Evolutionary conservation across 2,797 vertebrate genomes (phyloP).

Genomic region (Apogon hyalosoma): DNA sequence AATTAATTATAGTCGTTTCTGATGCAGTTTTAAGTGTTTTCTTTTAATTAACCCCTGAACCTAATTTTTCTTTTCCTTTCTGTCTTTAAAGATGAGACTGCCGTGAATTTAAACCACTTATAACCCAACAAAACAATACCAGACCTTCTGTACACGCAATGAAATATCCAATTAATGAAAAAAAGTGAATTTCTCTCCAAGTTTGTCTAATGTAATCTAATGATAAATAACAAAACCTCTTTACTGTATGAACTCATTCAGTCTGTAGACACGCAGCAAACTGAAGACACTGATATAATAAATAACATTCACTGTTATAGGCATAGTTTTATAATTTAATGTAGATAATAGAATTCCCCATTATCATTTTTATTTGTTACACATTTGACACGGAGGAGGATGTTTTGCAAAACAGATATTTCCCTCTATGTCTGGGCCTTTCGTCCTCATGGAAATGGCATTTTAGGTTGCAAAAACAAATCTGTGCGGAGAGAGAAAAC

Average conservation of each 20-base stretch:
- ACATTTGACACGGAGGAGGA: too few species aligned
- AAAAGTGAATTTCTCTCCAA: too few species aligned
- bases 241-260: too few species aligned
- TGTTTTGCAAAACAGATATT: too few species aligned
- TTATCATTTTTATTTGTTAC: too few species aligned
- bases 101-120: not conserved
- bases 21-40: slow-evolving; percentile 30
- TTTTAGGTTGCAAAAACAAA: too few species aligned
- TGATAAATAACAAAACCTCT: too few species aligned
- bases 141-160: not conserved
- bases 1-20: slow-evolving; percentile 32
- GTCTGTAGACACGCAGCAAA: not conserved
- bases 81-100: not conserved
- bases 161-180: too few species aligned
- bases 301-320: not conserved
- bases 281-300: not conserved
- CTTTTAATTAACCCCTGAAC: not conserved
- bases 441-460: too few species aligned
- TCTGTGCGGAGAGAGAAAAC: too few species aligned
- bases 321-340: not conserved
- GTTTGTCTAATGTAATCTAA: too few species aligned
- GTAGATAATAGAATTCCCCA: not conserved
- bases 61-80: not conserved
- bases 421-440: too few species aligned
- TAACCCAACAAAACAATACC: not conserved